Base-by-base conservation (phyloP, 2,888 invertebrate genomes). In the Xestia c-nigrum region DNA sequence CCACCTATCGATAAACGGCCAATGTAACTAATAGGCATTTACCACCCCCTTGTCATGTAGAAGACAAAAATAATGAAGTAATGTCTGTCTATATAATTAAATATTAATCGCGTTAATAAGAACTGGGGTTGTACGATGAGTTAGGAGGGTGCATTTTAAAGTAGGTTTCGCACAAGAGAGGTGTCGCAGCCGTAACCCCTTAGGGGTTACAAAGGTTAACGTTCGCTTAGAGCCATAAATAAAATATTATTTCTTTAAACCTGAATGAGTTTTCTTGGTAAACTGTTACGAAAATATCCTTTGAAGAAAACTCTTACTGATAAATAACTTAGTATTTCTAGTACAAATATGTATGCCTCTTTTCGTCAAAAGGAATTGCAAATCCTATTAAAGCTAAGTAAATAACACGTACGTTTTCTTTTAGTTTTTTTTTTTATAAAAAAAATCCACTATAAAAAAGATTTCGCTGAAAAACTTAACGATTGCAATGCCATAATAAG, bases 101-200 rank as follows among this genome's bases (percentile, higher is more conserved):
- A 84, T 69, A 81, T 72, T 80, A 80, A 81, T 72, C 3, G n/a
- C 47, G 72, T 80, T 73, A 66, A 84, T 59, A 66, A 57, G 50
- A 66, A 31, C 24, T 52, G 81, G 72, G 85, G 38, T 68, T 64
- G 50, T 38, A 14, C 38, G 71, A 40, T 43, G 68, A 63, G 59
- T 72, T 43, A 38, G 40, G 64, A 43, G 80, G 81, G 81, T 81
- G 73, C 80, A 81, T 81, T 84, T 84, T 81, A 80, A 70, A 81
- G 73, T 80, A 50, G 38, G 38, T 52, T 77, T 77, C 47, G n/a
- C 69, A 68, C 71, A 72, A 79, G 72, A 43, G 72, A 84, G 68
- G 84, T 79, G 80, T 78, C 66, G 70, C 55, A 31, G 24, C 55
- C 43, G 24, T 52, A 19, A 64, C 52, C 84, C 55, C 61, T 78